These are phyloP conservation scores for Mantis religiosa DNA, from an alignment of 2,888 invertebrate species.

Conservation along the genomic window DNA sequence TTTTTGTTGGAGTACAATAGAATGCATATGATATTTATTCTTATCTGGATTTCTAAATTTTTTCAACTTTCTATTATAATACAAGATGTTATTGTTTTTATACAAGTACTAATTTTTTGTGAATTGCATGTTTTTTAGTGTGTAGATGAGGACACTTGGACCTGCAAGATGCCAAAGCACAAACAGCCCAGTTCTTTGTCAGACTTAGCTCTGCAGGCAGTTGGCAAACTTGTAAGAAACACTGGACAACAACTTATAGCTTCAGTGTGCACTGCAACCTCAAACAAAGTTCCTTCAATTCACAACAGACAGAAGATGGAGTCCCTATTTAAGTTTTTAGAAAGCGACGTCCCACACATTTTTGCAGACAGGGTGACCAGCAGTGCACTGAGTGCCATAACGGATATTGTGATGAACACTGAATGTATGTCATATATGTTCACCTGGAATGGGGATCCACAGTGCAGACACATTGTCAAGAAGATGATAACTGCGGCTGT, in stretches of 20 bases:
- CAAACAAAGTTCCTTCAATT: background rate
- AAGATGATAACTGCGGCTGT: background rate
- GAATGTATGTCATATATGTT: background rate
- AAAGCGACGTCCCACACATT: background rate
- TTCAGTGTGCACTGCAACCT: background rate
- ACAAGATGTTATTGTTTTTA: too few species aligned
- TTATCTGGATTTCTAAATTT: too few species aligned
- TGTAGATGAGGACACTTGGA: background rate
- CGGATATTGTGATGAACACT: background rate
- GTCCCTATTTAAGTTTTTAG: background rate
- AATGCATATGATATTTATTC: too few species aligned
- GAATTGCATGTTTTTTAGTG: background rate
- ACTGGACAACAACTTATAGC: background rate
- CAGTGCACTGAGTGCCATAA: background rate
- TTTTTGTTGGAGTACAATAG: too few species aligned
- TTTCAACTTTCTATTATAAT: too few species aligned
- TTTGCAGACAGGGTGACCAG: background rate
- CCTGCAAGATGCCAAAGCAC: background rate
- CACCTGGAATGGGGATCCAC: background rate
- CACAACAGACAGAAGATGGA: background rate
- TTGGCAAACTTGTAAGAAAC: background rate
- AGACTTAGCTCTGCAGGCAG: background rate
- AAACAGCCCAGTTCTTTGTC: background rate
- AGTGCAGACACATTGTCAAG: background rate
- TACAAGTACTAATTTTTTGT: too few species aligned